phyloP scores from a whole-genome alignment of 2,113 vertebrate genomes.

The Arenaria interpres region DNA sequence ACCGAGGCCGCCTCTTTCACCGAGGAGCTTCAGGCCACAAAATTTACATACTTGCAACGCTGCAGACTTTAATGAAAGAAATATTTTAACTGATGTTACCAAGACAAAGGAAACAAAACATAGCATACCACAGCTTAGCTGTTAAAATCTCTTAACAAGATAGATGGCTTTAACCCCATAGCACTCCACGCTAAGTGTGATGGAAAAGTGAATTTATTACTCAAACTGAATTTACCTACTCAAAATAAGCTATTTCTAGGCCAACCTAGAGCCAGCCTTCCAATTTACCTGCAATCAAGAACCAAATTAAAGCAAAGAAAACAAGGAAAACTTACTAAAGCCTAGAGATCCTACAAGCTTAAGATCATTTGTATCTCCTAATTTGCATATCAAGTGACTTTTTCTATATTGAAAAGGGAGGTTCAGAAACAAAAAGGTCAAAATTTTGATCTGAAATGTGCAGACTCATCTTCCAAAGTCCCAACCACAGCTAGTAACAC shows the following conservation, averaged over 20 bases:
- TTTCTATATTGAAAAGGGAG: neutral
- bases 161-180: neutral
- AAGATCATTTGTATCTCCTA: neutral
- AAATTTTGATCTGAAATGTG: neutral
- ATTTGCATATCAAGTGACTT: too few relatives aligned
- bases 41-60: neutral
- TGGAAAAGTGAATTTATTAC: neutral
- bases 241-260: neutral
- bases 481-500: neutral
- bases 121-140: neutral
- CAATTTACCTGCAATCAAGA: neutral
- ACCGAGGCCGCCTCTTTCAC: neutral
- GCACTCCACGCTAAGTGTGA: neutral
- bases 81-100: neutral
- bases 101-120: neutral
- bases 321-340: neutral
- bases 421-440: neutral
- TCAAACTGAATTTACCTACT: too few relatives aligned
- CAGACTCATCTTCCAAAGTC: neutral
- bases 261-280: neutral
- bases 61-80: neutral
- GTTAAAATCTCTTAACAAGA: neutral
- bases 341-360: neutral
- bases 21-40: neutral
- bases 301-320: neutral